A percentile compares a stretch with the other conserved stretches of the same genome.
phyloP scores from a whole-genome alignment of 2,888 invertebrate genomes.

The Archaeoteleia sp. region DNA sequence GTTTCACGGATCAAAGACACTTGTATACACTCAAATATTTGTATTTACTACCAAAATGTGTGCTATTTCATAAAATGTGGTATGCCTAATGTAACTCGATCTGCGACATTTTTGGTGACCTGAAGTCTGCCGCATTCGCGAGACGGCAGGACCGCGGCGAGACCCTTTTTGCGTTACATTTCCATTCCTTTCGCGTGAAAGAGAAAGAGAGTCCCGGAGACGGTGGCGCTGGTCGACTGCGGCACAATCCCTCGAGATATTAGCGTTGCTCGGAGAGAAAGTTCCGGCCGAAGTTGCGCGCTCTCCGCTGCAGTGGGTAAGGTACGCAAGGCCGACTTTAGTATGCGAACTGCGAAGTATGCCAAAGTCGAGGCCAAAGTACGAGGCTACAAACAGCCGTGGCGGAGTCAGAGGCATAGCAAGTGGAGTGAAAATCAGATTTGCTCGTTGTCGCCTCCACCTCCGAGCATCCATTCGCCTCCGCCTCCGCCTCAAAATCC shows the following conservation, averaged over 20 bases:
- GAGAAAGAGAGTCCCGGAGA: neutral
- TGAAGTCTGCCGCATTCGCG: too few species aligned
- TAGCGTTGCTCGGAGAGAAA: constrained; percentile 28
- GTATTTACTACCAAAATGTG: too few species aligned
- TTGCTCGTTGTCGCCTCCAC: constrained; percentile 73
- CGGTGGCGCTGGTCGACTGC: constrained; percentile 1
- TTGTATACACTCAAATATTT: too few species aligned
- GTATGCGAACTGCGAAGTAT: constrained; percentile 65
- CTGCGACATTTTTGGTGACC: too few species aligned
- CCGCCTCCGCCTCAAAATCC: constrained; percentile 16
- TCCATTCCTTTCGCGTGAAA: constrained; percentile 5
- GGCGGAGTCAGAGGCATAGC: constrained; percentile 61
- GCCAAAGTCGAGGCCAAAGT: constrained; percentile 65
- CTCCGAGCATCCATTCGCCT: constrained; percentile 43
- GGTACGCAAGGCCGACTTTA: constrained; percentile 56
- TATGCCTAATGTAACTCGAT: too few species aligned
- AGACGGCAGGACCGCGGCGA: too few species aligned
- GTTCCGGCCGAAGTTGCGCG: constrained; percentile 29
- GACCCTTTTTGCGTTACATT: neutral
- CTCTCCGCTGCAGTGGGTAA: constrained; percentile 12
- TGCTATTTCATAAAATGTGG: too few species aligned
- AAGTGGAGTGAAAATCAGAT: constrained; percentile 74
- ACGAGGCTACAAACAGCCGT: constrained; percentile 52
- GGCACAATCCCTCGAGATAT: constrained; percentile 26
- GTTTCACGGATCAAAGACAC: too few species aligned